A percentile compares a stretch with the other conserved stretches of the same genome.
Conservation (phyloP, 2,888 invertebrate genomes). For the Nomada fucata region DNA sequence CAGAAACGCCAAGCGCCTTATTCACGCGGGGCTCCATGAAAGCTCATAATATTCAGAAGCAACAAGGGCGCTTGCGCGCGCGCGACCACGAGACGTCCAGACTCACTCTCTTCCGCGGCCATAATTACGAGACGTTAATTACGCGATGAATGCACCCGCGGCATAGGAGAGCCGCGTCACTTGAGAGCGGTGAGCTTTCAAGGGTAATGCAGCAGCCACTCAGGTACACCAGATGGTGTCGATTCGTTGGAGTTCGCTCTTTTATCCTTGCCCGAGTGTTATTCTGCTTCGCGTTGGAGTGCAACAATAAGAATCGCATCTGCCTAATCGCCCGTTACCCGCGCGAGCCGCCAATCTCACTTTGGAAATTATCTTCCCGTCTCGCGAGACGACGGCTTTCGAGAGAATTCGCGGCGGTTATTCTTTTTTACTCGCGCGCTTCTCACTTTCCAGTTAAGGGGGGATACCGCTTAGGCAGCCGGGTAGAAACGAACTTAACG, state of each 20-base stretch:
- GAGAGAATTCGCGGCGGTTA: no score
- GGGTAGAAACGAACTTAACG: background rate
- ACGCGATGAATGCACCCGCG: conserved; percentile 74
- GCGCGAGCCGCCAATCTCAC: background rate
- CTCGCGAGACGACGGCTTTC: background rate
- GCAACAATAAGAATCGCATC: conserved; percentile 52
- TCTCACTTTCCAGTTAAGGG: no score
- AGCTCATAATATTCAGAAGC: conserved; percentile 75
- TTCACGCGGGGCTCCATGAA: conserved; percentile 73
- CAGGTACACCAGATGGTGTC: conserved; percentile 70
- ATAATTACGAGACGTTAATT: conserved; percentile 81
- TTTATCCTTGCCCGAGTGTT: conserved; percentile 50
- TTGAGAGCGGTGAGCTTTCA: conserved; percentile 65
- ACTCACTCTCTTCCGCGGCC: conserved; percentile 64
- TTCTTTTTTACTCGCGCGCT: no score
- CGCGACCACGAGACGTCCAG: conserved; percentile 58
- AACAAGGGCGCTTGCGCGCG: conserved; percentile 45
- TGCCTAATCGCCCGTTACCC: conserved; percentile 50
- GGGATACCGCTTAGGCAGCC: no score
- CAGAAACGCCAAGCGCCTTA: conserved; percentile 71
- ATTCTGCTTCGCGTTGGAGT: conserved; percentile 41
- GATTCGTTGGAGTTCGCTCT: conserved; percentile 62
- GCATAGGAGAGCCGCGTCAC: conserved; percentile 58
- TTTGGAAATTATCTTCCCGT: background rate
- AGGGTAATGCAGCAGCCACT: conserved; percentile 72